Evolutionary conservation across 2,888 invertebrate genomes (phyloP).

Genomic region (Drosophila multiciliata): DNA sequence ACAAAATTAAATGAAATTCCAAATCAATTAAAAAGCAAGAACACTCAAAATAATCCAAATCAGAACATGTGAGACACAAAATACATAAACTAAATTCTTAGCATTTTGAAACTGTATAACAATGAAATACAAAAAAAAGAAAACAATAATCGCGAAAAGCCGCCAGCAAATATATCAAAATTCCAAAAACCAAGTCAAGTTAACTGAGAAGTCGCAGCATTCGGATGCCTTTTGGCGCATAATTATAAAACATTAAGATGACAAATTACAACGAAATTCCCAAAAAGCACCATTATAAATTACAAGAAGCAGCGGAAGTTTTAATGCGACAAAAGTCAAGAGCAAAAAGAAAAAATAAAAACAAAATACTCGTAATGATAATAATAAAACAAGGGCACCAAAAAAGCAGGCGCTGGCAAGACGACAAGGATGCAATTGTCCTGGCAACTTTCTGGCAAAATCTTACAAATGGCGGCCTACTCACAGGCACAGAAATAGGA

Average conservation of each 20-base stretch:
- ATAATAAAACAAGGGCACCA: conserved; percentile 45
- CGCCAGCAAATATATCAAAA: conserved; percentile 12
- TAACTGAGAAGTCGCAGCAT: conserved; percentile 50
- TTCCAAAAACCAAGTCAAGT: conserved; percentile 30
- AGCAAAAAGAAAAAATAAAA: conserved; percentile 44
- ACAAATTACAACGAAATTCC: conserved; percentile 70
- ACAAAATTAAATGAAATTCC: conserved; percentile 16
- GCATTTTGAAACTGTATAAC: conserved; percentile 21
- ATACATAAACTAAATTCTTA: conserved; percentile 21
- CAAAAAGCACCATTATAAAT: conserved; percentile 75
- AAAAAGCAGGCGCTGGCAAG: conserved; percentile 57
- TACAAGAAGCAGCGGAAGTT: conserved; percentile 77
- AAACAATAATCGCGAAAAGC: background rate
- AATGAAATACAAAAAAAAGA: background rate
- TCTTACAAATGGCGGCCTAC: conserved; percentile 77
- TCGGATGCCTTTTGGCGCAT: conserved; percentile 65
- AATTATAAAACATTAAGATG: conserved; percentile 77
- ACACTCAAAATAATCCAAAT: conserved; percentile 6
- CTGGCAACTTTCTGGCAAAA: conserved; percentile 75
- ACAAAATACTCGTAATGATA: conserved; percentile 25
- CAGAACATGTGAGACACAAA: conserved; percentile 14
- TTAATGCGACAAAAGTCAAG: conserved; percentile 79
- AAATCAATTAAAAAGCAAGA: conserved; percentile 15
- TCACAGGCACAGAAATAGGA: conserved; percentile 63
- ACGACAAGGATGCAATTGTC: conserved; percentile 61